These are phyloP conservation scores for Ctenicera cuprea DNA, from an alignment of 2,888 invertebrate species.

Conservation along the genomic window DNA sequence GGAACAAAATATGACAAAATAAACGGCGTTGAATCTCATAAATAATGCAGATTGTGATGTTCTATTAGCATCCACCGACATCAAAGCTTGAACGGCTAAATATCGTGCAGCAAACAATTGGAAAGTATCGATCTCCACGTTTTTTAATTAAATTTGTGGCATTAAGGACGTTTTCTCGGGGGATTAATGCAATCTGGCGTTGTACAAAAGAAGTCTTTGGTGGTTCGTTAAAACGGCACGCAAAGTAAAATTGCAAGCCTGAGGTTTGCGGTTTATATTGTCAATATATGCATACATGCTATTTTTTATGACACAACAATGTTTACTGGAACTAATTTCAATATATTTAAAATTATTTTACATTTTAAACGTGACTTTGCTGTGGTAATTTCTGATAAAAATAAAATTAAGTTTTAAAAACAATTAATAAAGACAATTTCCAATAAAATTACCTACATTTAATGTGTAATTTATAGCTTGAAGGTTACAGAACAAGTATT, in stretches of 20 bases:
- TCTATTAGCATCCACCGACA: constrained; percentile 1
- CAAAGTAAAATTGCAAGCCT: neutral
- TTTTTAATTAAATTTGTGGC: constrained; percentile 23
- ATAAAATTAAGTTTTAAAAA: too few species aligned
- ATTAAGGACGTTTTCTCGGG: constrained; percentile 12
- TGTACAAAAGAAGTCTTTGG: constrained; percentile 12
- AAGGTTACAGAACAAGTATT: too few species aligned
- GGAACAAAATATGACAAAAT: constrained; percentile 6
- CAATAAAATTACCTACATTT: too few species aligned
- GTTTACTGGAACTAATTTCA: too few species aligned
- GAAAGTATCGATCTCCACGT: constrained; percentile 13
- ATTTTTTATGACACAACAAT: neutral
- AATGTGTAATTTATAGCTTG: too few species aligned
- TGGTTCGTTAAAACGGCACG: constrained; percentile 1
- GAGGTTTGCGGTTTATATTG: constrained; percentile 3
- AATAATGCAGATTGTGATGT: constrained; percentile 14
- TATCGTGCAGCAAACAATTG: constrained; percentile 1
- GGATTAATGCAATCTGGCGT: constrained; percentile 11
- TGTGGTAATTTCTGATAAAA: too few species aligned
- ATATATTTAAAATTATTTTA: too few species aligned
- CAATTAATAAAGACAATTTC: too few species aligned
- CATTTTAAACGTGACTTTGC: too few species aligned
- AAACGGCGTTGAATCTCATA: constrained; percentile 7
- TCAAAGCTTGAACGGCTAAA: constrained; percentile 3
- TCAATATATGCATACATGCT: neutral